A percentile compares a stretch with the other conserved stretches of the same genome.
These are phyloP conservation scores for Rhinichthys osculus DNA, from an alignment of 2,797 vertebrate species.

Conservation along the genomic window DNA sequence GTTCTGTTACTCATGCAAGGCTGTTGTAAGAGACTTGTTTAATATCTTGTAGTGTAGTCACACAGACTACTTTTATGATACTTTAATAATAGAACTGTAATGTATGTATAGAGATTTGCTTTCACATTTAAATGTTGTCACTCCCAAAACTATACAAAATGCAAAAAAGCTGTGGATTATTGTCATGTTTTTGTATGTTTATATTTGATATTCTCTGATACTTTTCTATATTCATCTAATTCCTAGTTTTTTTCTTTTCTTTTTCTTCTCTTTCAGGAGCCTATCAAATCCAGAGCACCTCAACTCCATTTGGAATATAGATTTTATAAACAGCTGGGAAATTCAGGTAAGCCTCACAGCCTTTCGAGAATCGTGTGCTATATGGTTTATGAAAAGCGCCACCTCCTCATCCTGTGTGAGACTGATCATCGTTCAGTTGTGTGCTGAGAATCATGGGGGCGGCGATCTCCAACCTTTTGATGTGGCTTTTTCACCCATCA, in stretches of 20 bases:
- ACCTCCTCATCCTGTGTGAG: slow-evolving; percentile 31
- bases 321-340: slow-evolving; percentile 99
- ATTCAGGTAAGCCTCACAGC: slow-evolving; percentile 83
- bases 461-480: slow-evolving; percentile 60
- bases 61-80: too few species aligned
- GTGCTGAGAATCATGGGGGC: slow-evolving; percentile 61
- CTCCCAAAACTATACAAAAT: not conserved
- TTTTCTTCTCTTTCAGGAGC: slow-evolving; percentile 84
- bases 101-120: too few species aligned
- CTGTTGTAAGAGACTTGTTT: not conserved
- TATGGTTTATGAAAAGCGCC: slow-evolving; percentile 32
- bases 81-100: too few species aligned
- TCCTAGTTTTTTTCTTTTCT: slow-evolving; percentile 10
- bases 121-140: not conserved
- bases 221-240: slow-evolving; percentile 6
- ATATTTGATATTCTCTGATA: not conserved
- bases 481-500: slow-evolving; percentile 48
- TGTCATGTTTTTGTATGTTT: slow-evolving; percentile 11
- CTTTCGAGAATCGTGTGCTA: not conserved
- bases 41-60: not conserved
- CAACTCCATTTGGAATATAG: slow-evolving; percentile 98
- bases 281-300: slow-evolving; percentile 95
- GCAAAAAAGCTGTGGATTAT: not conserved
- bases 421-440: slow-evolving; percentile 30
- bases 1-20: not conserved